phyloP scores from a whole-genome alignment of 2,113 vertebrate species.

The Fulmarus glacialis region DNA sequence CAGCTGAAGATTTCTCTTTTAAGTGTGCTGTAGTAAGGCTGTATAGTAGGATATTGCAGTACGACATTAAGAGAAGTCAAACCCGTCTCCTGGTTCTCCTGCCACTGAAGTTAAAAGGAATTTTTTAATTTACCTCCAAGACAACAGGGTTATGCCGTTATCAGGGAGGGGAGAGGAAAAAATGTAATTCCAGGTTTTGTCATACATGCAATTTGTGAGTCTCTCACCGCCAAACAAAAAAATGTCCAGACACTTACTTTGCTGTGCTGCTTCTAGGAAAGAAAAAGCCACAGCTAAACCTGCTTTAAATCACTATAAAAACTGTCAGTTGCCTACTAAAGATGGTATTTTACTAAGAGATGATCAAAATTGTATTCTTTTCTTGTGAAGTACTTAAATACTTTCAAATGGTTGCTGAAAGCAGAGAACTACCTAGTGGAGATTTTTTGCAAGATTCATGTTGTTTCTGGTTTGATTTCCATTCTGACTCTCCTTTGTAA shows the following conservation, averaged over 20 bases:
- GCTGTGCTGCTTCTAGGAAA: background rate
- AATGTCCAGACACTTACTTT: background rate
- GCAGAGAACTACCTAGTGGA: background rate
- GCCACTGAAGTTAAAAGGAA: background rate
- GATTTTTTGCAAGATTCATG: background rate
- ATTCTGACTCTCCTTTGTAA: conserved; percentile 29
- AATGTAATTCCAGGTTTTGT: background rate
- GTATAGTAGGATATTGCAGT: background rate
- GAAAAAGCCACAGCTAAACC: background rate
- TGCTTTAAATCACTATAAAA: background rate
- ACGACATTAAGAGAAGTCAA: background rate
- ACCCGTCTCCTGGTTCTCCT: background rate
- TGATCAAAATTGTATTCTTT: background rate
- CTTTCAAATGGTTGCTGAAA: background rate
- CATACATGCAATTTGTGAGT: background rate
- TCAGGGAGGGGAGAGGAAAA: background rate
- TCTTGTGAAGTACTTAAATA: background rate
- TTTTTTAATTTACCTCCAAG: background rate
- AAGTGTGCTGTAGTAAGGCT: background rate
- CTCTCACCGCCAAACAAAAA: background rate
- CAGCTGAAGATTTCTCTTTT: background rate
- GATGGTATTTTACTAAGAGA: background rate
- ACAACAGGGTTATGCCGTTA: background rate
- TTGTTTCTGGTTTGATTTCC: conserved; percentile 9
- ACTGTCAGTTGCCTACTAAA: background rate